Evolutionary conservation across 2,113 vertebrate species (phyloP), one percentile per base, ranked within the genome.

Genomic region (Corvus moneduloides): DNA sequence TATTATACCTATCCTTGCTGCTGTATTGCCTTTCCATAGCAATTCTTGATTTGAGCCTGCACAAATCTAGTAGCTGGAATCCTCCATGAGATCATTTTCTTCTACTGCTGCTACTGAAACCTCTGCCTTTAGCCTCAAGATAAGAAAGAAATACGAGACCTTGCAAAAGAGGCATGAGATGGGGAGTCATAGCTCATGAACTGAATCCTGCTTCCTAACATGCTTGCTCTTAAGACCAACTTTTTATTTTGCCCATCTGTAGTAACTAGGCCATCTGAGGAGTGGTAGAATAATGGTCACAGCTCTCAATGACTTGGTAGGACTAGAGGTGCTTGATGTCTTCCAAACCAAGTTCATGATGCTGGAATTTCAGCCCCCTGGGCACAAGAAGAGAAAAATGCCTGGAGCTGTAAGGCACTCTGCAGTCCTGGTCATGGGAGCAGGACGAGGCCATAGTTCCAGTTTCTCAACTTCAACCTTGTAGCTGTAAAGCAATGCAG

Each of bases 371-470:
- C 16, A 51, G 27, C 6, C 20, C 14, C 26, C n/a, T 52, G 69
- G 56, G 23, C 18, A 26, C 7, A 54, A 41, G n/a, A 69, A 28
- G 23, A 74, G 24, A 61, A 83, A 85, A 73, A 21, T 37, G 3
- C 18, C 28, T 75, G 58, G 16, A 32, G 21, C 10, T 0, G 1
- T 35, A 55, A 32, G 28, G 24, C 16, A 20, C 11, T 22, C 3
- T 3, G 2, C 17, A 35, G 41, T 72, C 7, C 26, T 55, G 37
- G 7, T 35, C 10, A 3, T 23, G 18, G 44, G 44, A 68, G 30
- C 17, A 55, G 33, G 35, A 43, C 0, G 1, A 72, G 20, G 18
- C 24, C 2, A 1, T 27, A 24, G 5, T 7, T 89, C 9, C 16
- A 39, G 10, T 58, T 83, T 59, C 43, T 68, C 7, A 46, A 3